These are phyloP conservation scores for Parelbella ahira DNA, from an alignment of 2,888 invertebrate genomes.

Conservation along the genomic window DNA sequence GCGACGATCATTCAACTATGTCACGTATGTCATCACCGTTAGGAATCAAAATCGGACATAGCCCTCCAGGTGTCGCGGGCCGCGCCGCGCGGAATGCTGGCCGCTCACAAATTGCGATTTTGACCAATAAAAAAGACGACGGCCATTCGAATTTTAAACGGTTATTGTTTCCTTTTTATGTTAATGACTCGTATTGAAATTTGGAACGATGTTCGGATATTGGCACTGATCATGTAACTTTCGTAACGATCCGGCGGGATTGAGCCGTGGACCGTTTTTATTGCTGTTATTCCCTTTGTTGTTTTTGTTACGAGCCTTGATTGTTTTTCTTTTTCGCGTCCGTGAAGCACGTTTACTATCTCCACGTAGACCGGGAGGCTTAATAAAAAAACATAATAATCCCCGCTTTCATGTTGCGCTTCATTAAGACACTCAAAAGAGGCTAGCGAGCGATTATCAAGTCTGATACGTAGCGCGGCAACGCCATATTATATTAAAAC, in stretches of 20 bases:
- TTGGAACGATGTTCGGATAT: slow-evolving; percentile 61
- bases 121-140: slow-evolving; percentile 67
- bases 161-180: slow-evolving; percentile 79
- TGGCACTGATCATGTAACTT: slow-evolving; percentile 59
- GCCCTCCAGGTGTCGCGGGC: slow-evolving; percentile 3
- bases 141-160: slow-evolving; percentile 73
- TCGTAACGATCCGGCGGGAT: slow-evolving; percentile 56
- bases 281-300: slow-evolving; percentile 61
- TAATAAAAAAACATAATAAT: slow-evolving; percentile 64
- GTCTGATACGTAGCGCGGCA: slow-evolving; percentile 58
- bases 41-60: slow-evolving; percentile 27
- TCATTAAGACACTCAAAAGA: slow-evolving; percentile 67
- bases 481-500: slow-evolving; percentile 63
- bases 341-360: slow-evolving; percentile 34
- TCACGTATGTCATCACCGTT: slow-evolving; percentile 27
- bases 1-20: slow-evolving; percentile 28
- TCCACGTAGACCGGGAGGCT: slow-evolving; percentile 39
- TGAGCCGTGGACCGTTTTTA: slow-evolving; percentile 60
- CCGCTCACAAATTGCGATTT: slow-evolving; percentile 68
- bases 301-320: slow-evolving; percentile 50
- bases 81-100: slow-evolving; percentile 42
- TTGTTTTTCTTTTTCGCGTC: slow-evolving; percentile 54
- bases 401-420: slow-evolving; percentile 55
- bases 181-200: slow-evolving; percentile 73
- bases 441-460: slow-evolving; percentile 66